These are phyloP conservation scores for Zalophus californianus DNA, from an alignment of 2,797 vertebrate species.

Conservation along the genomic window DNA sequence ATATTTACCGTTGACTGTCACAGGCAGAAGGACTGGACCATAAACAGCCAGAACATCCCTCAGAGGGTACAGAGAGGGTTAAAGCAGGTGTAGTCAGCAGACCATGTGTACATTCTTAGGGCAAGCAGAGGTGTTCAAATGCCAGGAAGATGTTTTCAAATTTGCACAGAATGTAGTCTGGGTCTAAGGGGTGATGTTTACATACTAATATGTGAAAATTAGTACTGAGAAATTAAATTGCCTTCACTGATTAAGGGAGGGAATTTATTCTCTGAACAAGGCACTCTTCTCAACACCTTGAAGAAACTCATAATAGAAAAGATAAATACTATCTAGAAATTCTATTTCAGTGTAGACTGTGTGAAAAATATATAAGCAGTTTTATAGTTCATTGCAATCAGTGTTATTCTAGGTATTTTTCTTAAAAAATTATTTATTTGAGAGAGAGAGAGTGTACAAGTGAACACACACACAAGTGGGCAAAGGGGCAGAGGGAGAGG, in stretches of 20 bases:
- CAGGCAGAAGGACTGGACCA: background rate
- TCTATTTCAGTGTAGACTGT: background rate
- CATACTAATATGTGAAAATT: background rate
- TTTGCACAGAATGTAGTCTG: background rate
- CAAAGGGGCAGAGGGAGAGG: background rate
- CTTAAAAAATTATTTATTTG: background rate
- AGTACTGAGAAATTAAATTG: background rate
- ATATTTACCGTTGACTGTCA: background rate
- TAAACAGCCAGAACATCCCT: background rate
- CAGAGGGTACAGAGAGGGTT: background rate
- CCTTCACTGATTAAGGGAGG: background rate
- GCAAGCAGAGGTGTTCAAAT: background rate
- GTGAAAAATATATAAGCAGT: background rate
- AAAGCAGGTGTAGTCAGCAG: background rate
- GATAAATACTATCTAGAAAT: background rate
- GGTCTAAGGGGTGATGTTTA: background rate
- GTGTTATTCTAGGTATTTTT: background rate
- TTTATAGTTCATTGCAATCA: background rate
- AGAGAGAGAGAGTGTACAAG: accelerated
- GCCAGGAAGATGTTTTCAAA: too few species aligned
- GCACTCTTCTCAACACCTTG: accelerated
- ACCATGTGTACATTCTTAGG: accelerated
- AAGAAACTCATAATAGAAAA: background rate
- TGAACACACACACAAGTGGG: background rate
- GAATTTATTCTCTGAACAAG: background rate